Conservation (phyloP, 2,113 vertebrate species). For the Gallinago undulata region DNA sequence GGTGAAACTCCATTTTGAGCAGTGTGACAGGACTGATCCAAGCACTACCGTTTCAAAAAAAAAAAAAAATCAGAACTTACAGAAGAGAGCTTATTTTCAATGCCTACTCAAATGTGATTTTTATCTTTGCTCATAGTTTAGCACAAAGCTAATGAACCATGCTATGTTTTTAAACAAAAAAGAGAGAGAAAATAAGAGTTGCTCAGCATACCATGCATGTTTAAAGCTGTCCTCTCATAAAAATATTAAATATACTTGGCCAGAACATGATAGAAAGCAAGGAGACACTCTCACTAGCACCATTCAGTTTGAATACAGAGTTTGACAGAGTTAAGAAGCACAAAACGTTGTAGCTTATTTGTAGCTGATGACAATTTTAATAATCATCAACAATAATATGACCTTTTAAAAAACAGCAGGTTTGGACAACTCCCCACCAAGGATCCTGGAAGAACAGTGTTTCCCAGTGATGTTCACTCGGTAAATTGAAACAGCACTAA, state of each 20-base stretch:
- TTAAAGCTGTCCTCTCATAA: background rate
- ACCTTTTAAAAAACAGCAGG: background rate
- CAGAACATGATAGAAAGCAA: background rate
- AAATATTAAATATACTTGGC: background rate
- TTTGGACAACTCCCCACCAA: background rate
- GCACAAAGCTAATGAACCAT: background rate
- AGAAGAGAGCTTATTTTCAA: background rate
- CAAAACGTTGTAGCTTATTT: background rate
- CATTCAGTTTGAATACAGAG: background rate
- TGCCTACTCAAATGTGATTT: background rate
- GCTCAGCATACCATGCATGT: background rate
- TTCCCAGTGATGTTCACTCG: background rate
- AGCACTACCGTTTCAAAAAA: background rate
- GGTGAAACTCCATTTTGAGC: background rate
- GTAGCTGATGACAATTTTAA: background rate
- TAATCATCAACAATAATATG: background rate
- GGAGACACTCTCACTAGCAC: background rate
- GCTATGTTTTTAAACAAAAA: background rate
- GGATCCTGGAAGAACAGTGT: background rate
- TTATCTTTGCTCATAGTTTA: background rate
- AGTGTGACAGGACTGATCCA: background rate
- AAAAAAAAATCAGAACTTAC: background rate
- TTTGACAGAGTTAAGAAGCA: background rate
- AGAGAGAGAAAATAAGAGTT: background rate
- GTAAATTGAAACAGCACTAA: background rate